Evolutionary conservation across 2,797 vertebrate species (phyloP), one percentile per base, ranked within the genome.

Genomic region (Clarias pachynema): DNA sequence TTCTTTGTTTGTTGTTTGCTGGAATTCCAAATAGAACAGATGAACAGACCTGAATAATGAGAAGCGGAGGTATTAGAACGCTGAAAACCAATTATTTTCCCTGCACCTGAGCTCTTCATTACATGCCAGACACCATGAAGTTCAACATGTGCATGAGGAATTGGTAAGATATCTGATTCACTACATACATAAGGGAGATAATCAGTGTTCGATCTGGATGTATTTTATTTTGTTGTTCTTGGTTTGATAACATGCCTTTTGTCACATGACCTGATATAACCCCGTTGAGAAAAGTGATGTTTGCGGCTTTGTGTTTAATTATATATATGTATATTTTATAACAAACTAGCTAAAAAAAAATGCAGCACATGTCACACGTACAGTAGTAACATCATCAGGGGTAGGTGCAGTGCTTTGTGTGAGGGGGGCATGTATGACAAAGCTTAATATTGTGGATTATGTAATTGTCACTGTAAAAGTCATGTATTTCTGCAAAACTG

Each of bases 51-150:
- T 20, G 24, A 15, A 60, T 20, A 53, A 40, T 8, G 14, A 18
- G 26, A 72, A 44, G 37, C 57, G 40, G 29, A 79, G 40, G 40
- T 86, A 37, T 81, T 75, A 10, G 24, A 53, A 34, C 40, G 8
- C 16, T 57, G 44, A 29, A 5, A 31, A 14, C 1, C 6, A 65
- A 49, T 49, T 20, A 1, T 6, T 26, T 29, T 49, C 20, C 7
- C 37, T 29, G 1, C 9, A 10, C 85, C 85, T 81, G 18, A 78
- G 83, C 56, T 81, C 84, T 65, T 29, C 40, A 70, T 91, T 91
- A 82, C 86, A 94, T 94, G 94, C 89, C 89, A 87, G 86, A 91
- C 89, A 86, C 37, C 63, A 96, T 96, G 96, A 97, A 95, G 93
- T 95, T 95, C 84, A 90, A 93, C 83, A 90, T 93, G 85, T 87